Conservation (phyloP, 1,140 invertebrate genomes). For the Pseudomyrmex dendroicus region DNA sequence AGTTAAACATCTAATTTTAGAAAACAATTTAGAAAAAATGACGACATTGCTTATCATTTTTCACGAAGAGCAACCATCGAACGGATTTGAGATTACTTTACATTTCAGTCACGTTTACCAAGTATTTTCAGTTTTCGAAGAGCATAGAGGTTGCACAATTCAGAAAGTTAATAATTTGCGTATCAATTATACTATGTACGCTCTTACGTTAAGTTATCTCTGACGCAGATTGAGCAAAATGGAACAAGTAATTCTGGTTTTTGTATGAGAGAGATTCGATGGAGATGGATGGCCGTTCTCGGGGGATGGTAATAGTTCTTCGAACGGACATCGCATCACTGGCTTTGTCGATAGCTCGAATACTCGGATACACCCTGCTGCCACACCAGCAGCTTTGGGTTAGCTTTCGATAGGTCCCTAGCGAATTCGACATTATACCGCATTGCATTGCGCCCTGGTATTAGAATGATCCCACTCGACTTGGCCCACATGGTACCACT, state of each 20-base stretch:
- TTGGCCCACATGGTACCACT: constrained; percentile 80
- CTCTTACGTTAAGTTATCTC: constrained; percentile 17
- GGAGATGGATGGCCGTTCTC: constrained; percentile 83
- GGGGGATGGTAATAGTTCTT: constrained; percentile 81
- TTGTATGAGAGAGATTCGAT: constrained; percentile 82
- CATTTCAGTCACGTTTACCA: constrained; percentile 58
- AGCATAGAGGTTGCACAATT: background rate
- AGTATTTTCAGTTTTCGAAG: constrained; percentile 66
- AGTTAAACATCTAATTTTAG: constrained; percentile 26
- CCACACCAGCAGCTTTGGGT: constrained; percentile 15
- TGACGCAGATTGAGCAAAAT: constrained; percentile 60
- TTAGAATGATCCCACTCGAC: constrained; percentile 83
- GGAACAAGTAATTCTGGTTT: constrained; percentile 77
- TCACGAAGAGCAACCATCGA: background rate
- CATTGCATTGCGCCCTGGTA: constrained; percentile 77
- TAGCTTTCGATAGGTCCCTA: constrained; percentile 68
- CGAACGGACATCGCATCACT: constrained; percentile 62
- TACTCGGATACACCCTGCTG: constrained; percentile 36
- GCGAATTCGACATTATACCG: constrained; percentile 74
- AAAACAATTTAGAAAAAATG: constrained; percentile 23
- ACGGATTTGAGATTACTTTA: constrained; percentile 36
- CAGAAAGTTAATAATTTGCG: constrained; percentile 78
- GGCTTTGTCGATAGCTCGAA: constrained; percentile 42
- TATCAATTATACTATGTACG: constrained; percentile 69
- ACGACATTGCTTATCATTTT: background rate